A percentile compares a stretch with the other conserved stretches of the same genome.
phyloP scores from a whole-genome alignment of 1,140 invertebrate genomes.

The Lethocerus indicus region DNA sequence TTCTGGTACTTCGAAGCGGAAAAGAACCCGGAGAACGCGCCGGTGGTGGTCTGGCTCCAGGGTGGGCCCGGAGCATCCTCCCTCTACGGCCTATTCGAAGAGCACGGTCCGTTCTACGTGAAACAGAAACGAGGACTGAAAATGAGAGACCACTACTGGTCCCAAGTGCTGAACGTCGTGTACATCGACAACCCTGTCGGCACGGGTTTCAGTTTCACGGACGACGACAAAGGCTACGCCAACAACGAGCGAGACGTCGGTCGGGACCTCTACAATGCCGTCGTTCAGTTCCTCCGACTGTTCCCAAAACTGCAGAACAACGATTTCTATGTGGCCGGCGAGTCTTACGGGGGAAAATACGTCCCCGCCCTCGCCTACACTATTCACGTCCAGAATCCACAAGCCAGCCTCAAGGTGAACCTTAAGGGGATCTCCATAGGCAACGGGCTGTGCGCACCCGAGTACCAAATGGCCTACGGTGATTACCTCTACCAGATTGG shows the following conservation, averaged over 20 bases:
- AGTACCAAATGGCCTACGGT: conserved; percentile 60
- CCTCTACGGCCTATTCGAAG: conserved; percentile 60
- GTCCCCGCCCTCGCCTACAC: conserved; percentile 54
- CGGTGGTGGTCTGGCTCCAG: conserved; percentile 68
- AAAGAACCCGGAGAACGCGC: conserved; percentile 18
- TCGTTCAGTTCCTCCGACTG: conserved; percentile 54
- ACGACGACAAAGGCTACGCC: conserved; percentile 39
- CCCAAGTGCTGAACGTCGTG: conserved; percentile 49
- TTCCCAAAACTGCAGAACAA: conserved; percentile 23
- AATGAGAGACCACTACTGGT: conserved; percentile 54
- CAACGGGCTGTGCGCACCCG: conserved; percentile 67
- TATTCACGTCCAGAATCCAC: conserved; percentile 51
- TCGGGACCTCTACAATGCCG: conserved; percentile 40
- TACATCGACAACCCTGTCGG: conserved; percentile 83
- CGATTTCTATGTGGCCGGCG: conserved; percentile 59
- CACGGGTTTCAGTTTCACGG: conserved; percentile 59
- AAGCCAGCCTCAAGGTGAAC: conserved; percentile 38
- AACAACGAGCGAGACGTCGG: conserved; percentile 47
- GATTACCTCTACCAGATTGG: conserved; percentile 69
- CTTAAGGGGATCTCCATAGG: conserved; percentile 59
- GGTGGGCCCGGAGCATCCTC: conserved; percentile 67
- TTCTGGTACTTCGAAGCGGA: conserved; percentile 61
- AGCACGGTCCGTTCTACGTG: conserved; percentile 31
- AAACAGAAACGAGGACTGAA: conserved; percentile 32
- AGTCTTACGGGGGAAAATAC: conserved; percentile 67